Evolutionary conservation across 2,113 vertebrate genomes (phyloP).

Genomic region (Scomber japonicus): DNA sequence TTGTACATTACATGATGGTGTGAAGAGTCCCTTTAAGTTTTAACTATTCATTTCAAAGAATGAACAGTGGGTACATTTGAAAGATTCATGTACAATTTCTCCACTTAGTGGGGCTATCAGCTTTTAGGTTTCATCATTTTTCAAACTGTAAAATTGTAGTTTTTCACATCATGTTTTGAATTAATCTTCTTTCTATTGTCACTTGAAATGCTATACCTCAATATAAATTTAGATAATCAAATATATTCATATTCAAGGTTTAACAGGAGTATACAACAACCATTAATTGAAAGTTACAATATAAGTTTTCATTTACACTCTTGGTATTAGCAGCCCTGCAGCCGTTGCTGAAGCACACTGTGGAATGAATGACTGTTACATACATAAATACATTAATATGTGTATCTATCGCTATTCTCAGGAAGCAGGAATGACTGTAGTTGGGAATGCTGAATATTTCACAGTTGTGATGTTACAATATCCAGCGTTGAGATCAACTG

Average conservation of each 20-base stretch:
- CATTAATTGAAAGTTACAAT: not conserved
- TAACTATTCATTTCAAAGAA: constrained; percentile 4
- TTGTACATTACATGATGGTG: not conserved
- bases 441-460: not conserved
- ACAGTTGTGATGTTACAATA: not conserved
- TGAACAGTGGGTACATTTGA: not conserved
- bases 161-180: not conserved
- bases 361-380: constrained; percentile 12
- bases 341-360: constrained; percentile 3
- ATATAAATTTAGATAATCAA: not conserved
- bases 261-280: not conserved
- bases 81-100: not conserved
- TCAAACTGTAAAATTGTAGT: not conserved
- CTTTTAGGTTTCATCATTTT: constrained; percentile 3
- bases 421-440: constrained; percentile 14
- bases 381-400: not conserved
- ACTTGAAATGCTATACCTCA: not conserved
- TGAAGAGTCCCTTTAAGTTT: not conserved
- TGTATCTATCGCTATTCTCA: not conserved
- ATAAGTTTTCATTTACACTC: not conserved
- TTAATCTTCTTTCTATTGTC: not conserved
- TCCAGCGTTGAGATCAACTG: not conserved
- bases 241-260: constrained; percentile 5
- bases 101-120: constrained; percentile 45
- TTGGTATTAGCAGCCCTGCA: constrained; percentile 6